phyloP scores from a whole-genome alignment of 2,797 vertebrate genomes.

The Typhlichthys eigenmanni region DNA sequence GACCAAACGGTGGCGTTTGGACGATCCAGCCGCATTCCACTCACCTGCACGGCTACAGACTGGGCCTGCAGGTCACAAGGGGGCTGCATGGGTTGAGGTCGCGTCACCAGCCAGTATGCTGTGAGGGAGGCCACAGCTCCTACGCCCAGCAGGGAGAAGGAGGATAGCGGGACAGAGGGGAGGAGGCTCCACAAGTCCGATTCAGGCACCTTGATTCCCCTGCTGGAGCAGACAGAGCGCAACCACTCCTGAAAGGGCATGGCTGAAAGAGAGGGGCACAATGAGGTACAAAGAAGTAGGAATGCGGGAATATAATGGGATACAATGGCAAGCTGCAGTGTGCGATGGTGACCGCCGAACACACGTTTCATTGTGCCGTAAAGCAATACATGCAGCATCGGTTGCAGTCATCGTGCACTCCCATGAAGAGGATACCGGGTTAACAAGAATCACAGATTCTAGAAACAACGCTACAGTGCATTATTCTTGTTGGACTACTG shows the following conservation, averaged over 20 bases:
- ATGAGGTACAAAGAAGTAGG: background rate
- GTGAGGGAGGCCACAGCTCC: constrained; percentile 80
- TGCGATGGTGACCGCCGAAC: no score
- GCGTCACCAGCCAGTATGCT: constrained; percentile 78
- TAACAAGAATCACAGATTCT: no score
- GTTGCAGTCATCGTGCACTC: no score
- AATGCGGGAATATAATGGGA: background rate
- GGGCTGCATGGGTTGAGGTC: constrained; percentile 73
- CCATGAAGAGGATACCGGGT: no score
- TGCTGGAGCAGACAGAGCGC: constrained; percentile 61
- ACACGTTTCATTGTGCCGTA: no score
- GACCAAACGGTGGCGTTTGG: rapidly evolving
- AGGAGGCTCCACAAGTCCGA: constrained; percentile 63
- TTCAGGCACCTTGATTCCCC: constrained; percentile 59
- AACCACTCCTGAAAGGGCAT: constrained; percentile 84
- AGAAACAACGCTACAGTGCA: no score
- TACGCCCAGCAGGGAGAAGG: constrained; percentile 73
- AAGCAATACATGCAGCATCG: no score
- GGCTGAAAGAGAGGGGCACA: constrained; percentile 38
- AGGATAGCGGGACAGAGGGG: constrained; percentile 58
- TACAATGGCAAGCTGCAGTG: background rate
- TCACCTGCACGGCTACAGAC: constrained; percentile 76
- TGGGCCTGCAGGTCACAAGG: constrained; percentile 78
- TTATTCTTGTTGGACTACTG: no score
- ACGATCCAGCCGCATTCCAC: background rate